Conservation (phyloP, 2,888 invertebrate species). For the Eutolmus rufibarbis region DNA sequence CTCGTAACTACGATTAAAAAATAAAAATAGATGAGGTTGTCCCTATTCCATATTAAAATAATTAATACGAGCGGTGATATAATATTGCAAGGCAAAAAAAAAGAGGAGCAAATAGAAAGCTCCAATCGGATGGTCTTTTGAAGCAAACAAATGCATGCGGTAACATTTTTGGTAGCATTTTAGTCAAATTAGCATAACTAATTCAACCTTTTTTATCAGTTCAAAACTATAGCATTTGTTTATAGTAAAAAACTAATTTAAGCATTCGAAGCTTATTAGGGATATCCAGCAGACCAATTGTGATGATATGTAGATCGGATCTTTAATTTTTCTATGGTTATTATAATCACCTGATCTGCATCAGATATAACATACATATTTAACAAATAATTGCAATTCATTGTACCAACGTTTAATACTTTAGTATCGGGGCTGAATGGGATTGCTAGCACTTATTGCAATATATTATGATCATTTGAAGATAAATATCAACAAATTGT, state of each 20-base stretch:
- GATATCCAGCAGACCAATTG: neutral
- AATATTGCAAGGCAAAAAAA: neutral
- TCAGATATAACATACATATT: no score
- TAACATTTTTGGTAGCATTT: neutral
- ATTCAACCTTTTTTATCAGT: neutral
- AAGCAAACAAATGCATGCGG: neutral
- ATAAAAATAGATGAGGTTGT: no score
- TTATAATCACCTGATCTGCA: no score
- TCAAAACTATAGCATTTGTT: neutral
- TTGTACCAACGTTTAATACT: no score
- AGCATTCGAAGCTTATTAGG: neutral
- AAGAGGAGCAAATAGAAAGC: neutral
- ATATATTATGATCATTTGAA: no score
- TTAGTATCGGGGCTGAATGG: no score
- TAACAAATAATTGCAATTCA: no score
- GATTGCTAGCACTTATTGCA: no score
- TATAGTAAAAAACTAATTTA: neutral
- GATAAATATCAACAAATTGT: no score
- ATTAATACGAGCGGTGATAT: neutral
- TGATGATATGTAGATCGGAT: neutral
- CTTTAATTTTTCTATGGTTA: neutral
- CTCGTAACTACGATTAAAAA: neutral
- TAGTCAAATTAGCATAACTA: neutral
- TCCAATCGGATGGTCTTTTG: neutral
- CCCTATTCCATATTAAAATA: neutral